Evolutionary conservation across 2,113 vertebrate genomes (phyloP).

Genomic region (Colinus virginianus): DNA sequence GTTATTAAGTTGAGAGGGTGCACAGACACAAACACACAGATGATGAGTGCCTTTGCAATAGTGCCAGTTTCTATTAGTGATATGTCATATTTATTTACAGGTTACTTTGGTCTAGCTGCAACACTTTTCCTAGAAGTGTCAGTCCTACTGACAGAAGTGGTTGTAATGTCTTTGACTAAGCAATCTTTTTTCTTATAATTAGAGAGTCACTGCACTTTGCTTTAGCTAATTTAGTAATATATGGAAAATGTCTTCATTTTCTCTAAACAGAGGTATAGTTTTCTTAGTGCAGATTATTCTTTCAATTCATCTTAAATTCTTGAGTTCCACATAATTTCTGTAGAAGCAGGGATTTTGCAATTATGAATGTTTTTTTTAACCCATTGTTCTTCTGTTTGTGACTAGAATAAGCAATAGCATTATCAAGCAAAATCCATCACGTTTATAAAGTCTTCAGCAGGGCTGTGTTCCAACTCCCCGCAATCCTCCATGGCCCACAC

Average conservation of each 20-base stretch:
- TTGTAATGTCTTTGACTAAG: background rate
- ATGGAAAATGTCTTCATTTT: background rate
- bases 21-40: no score
- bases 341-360: background rate
- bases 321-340: background rate
- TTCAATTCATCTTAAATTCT: background rate
- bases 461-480: fast-evolving
- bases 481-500: no score
- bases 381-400: background rate
- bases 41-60: background rate
- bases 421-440: background rate
- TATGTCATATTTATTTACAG: background rate
- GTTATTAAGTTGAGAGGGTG: background rate
- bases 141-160: background rate
- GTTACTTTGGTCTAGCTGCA: background rate
- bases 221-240: background rate
- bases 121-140: background rate
- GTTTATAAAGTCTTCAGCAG: background rate
- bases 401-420: background rate
- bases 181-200: background rate
- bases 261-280: background rate
- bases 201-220: background rate
- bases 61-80: background rate
- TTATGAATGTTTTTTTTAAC: background rate
- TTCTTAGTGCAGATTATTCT: background rate